Evolutionary conservation across 2,888 invertebrate genomes (phyloP), one percentile per base, ranked within the genome.

Genomic region (Heterodera filipjevi): DNA sequence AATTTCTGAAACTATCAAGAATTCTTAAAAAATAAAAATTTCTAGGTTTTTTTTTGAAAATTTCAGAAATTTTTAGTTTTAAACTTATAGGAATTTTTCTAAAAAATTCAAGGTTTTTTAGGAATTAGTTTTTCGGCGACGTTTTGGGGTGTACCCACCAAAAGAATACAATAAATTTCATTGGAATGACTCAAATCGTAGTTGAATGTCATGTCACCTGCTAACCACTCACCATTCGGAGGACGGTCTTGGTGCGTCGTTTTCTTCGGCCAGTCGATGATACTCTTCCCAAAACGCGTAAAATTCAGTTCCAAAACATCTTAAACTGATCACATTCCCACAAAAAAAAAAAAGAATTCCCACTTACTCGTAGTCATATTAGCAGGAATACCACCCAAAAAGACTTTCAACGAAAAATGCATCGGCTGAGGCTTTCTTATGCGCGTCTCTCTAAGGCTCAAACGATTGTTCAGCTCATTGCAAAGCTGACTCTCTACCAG

Each of bases 241-340:
- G 80, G 80, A 5, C 49, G 59, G 66, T 72, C 70, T 33, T 71
- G 35, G 3, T 74, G 46, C 33, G 75, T 6, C 33, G 80, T 80
- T n/a, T 80, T 80, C 33, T 80, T 79, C 14, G 80, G 80, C 80
- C 80, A 80, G 53, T 80, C 80, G 79, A 80, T 80, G 35, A 71
- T 49, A 14, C 64, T 53, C n/a, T 49, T 32, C 6, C 80, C 80
- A 27, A 80, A 80, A 27, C 66, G 64, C 3, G 73, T 32, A 59
- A 80, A 80, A 19, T 80, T 80, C 32, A 64, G n/a, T 22, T 44
- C 39, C 39, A 80, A 66, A 66, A 80, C 66, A 12, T 64, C 80
- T 80, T 14, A 73, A 80, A 76, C 32, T 35, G 30, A 32, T 12
- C 44, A 8, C 3, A 16, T 77, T 6, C 32, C n/a, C 66, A 27